Evolutionary conservation across 2,113 vertebrate species (phyloP).

Genomic region (Electrona antarctica): DNA sequence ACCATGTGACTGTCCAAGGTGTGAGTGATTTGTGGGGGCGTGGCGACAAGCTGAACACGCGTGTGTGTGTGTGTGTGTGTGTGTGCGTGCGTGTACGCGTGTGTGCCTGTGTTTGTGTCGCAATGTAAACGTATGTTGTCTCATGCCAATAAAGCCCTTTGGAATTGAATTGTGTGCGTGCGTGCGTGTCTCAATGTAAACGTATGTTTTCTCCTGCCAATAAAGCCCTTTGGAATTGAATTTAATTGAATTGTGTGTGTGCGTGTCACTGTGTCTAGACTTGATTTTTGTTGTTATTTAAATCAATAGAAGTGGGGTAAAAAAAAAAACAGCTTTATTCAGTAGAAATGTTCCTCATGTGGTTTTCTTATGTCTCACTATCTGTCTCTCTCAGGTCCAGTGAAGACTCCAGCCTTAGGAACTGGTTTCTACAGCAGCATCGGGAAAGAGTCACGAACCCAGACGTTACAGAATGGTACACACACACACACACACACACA

Average conservation of each 20-base stretch:
- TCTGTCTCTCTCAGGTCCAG: constrained; percentile 80
- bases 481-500: not conserved
- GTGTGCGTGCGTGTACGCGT: constrained; percentile 4
- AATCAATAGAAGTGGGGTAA: too few species aligned
- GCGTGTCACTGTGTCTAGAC: not conserved
- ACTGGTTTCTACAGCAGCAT: constrained; percentile 92
- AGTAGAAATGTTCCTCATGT: not conserved
- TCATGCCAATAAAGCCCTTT: too few species aligned
- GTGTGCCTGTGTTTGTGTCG: not conserved
- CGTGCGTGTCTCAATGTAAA: too few species aligned
- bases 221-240: too few species aligned
- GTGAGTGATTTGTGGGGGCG: constrained; percentile 16
- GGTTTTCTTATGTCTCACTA: not conserved
- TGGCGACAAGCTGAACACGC: not conserved
- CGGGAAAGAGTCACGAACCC: constrained; percentile 93
- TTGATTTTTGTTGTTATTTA: not conserved
- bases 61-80: constrained; percentile 9
- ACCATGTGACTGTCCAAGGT: constrained; percentile 8
- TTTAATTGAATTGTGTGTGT: not conserved
- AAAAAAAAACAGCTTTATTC: not conserved
- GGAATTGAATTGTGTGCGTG: too few species aligned
- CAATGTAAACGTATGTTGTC: too few species aligned
- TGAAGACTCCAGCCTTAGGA: constrained; percentile 88
- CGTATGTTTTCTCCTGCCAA: too few species aligned
- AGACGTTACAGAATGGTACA: constrained; percentile 94